Percentiles rank a stretch among this genome's conserved stretches.
Conservation (phyloP, 1,140 invertebrate species). For the Phocides pigmalion region DNA sequence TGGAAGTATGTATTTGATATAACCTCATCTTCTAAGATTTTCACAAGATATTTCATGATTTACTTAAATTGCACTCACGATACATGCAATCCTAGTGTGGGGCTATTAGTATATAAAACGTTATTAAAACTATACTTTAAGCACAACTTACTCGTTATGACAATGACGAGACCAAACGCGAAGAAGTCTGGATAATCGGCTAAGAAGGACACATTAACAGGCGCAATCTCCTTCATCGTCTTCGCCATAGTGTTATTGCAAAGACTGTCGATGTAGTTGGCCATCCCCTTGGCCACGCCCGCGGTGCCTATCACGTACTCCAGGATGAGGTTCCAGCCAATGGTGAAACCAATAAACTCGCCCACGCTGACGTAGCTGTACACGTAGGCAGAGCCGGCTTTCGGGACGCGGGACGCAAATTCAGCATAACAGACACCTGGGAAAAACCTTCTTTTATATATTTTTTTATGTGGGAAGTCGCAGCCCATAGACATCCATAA, state of each 20-base stretch:
- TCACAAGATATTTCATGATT: too few species aligned
- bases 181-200: constrained; percentile 94
- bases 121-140: too few species aligned
- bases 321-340: constrained; percentile 95
- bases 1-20: too few species aligned
- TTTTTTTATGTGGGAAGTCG: too few species aligned
- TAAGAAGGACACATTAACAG: constrained; percentile 89
- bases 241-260: constrained; percentile 89
- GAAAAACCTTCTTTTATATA: constrained; percentile 15
- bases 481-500: too few species aligned
- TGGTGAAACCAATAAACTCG: constrained; percentile 91
- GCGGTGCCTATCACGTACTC: constrained; percentile 94
- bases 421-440: constrained; percentile 93
- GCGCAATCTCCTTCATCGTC: constrained; percentile 87
- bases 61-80: too few species aligned
- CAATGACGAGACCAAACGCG: constrained; percentile 88
- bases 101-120: too few species aligned
- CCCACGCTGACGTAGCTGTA: constrained; percentile 96
- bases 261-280: constrained; percentile 94
- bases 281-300: constrained; percentile 95
- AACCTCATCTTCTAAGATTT: too few species aligned
- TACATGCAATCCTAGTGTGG: too few species aligned
- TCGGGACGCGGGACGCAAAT: constrained; percentile 93
- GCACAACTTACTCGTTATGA: constrained; percentile 84
- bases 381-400: constrained; percentile 93